phyloP scores from a whole-genome alignment of 2,797 vertebrate genomes.

The Buceros bicornis region DNA sequence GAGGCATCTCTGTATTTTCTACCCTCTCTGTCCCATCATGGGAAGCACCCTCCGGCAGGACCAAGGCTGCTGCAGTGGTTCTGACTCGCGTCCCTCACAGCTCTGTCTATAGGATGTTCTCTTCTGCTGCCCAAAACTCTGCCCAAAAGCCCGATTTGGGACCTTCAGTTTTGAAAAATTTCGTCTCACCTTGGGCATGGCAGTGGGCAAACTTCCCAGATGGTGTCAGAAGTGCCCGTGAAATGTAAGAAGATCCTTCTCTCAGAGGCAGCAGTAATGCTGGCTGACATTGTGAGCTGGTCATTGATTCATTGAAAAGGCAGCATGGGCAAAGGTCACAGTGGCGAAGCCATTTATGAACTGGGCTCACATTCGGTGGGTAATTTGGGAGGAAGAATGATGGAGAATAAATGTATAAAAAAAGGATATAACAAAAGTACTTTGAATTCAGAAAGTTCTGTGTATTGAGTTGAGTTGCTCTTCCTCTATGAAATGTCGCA shows the following conservation, averaged over 20 bases:
- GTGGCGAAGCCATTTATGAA: background rate
- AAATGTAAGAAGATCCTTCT: background rate
- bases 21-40: rapidly evolving
- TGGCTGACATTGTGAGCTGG: background rate
- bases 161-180: background rate
- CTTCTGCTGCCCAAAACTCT: background rate
- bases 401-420: background rate
- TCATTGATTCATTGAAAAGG: background rate
- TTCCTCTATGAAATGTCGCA: background rate
- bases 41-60: background rate
- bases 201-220: background rate
- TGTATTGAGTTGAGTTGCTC: background rate
- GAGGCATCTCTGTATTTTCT: background rate
- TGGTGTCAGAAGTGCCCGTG: background rate
- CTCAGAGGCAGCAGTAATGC: background rate
- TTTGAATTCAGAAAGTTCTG: background rate
- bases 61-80: background rate
- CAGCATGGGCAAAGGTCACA: background rate
- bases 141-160: background rate
- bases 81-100: background rate
- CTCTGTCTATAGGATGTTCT: background rate
- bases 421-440: background rate
- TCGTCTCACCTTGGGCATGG: background rate
- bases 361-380: background rate
- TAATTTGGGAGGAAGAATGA: background rate